These are phyloP conservation scores for Asteroscopus sphinx DNA, from an alignment of 2,888 invertebrate genomes.

Conservation along the genomic window DNA sequence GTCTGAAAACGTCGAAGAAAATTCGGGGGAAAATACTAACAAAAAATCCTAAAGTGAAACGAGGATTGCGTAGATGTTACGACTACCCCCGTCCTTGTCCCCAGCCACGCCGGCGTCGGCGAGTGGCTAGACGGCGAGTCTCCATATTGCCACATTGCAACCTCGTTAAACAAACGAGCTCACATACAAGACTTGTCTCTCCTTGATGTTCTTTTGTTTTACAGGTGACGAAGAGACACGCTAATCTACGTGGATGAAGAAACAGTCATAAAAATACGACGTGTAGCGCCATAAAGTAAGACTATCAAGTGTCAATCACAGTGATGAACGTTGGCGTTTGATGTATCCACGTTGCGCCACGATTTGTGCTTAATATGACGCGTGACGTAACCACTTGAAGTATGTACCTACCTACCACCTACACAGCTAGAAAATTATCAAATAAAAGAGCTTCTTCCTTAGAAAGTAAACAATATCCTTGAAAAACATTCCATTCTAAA, in stretches of 20 bases:
- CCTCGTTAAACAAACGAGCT: constrained; percentile 73
- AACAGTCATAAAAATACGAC: constrained; percentile 44
- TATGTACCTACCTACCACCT: neutral
- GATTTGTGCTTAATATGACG: constrained; percentile 21
- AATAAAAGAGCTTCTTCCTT: constrained; percentile 13
- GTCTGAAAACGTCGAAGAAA: constrained; percentile 38
- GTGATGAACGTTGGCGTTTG: constrained; percentile 46
- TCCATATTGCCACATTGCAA: constrained; percentile 70
- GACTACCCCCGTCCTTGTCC: constrained; percentile 41
- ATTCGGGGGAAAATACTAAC: constrained; percentile 26
- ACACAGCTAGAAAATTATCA: neutral
- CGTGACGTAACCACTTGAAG: constrained; percentile 26
- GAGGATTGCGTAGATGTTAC: constrained; percentile 53
- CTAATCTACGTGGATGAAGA: constrained; percentile 33
- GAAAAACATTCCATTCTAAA: constrained; percentile 31
- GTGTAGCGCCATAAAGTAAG: constrained; percentile 35
- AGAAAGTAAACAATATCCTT: constrained; percentile 23
- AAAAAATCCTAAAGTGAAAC: constrained; percentile 38
- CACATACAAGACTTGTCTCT: constrained; percentile 50
- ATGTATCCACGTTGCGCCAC: constrained; percentile 45
- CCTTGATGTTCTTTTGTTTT: constrained; percentile 62
- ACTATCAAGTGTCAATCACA: constrained; percentile 52
- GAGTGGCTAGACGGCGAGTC: constrained; percentile 82
- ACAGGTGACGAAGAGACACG: constrained; percentile 39
- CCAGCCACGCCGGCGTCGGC: constrained; percentile 53